These are phyloP conservation scores for Lamprotornis superbus DNA, from an alignment of 2,113 vertebrate genomes.

Conservation along the genomic window DNA sequence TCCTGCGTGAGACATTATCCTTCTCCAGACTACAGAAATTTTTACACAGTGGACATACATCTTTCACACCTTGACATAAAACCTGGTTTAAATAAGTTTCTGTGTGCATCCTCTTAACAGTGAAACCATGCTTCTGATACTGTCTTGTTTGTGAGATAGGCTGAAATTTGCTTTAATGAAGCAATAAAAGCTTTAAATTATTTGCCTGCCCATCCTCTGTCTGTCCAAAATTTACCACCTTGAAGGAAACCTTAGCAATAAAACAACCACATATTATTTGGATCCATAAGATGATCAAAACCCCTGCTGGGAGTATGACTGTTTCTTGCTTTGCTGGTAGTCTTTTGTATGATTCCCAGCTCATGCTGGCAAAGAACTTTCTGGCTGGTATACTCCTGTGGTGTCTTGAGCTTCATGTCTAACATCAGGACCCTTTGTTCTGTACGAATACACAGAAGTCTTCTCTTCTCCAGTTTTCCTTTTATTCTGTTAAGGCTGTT, in stretches of 20 bases:
- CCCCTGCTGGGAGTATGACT: background rate
- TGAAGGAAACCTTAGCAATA: background rate
- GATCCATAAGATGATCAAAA: background rate
- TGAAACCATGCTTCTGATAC: background rate
- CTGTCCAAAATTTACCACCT: background rate
- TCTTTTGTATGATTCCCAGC: background rate
- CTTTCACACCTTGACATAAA: background rate
- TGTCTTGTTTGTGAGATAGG: background rate
- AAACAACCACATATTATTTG: background rate
- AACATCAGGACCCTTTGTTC: background rate
- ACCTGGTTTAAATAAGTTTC: background rate
- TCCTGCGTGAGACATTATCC: background rate
- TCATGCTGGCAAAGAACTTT: background rate
- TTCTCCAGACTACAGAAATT: background rate
- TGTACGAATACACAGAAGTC: background rate
- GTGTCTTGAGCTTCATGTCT: background rate
- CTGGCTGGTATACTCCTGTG: background rate
- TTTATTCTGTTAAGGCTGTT: background rate
- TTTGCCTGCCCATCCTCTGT: background rate
- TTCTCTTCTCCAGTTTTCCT: background rate
- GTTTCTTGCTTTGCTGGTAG: background rate
- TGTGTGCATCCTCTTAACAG: background rate
- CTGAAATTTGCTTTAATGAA: background rate
- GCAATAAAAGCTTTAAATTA: background rate
- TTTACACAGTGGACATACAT: background rate